A percentile compares a stretch with the other conserved stretches of the same genome.
These are phyloP conservation scores for Lysiphlebus fabarum DNA, from an alignment of 1,140 invertebrate genomes.

Conservation along the genomic window DNA sequence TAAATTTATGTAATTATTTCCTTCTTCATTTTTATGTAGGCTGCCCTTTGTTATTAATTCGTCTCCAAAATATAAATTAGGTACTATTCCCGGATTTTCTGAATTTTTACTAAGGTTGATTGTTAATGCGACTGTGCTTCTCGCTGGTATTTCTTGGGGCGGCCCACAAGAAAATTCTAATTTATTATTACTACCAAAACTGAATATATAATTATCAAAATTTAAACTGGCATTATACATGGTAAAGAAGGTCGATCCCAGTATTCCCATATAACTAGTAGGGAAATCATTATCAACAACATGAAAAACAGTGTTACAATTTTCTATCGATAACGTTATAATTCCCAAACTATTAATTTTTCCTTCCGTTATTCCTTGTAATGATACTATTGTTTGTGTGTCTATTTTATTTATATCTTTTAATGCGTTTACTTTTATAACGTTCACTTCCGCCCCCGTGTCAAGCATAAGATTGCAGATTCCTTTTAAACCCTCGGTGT, in stretches of 20 bases:
- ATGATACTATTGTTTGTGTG: neutral
- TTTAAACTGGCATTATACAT: neutral
- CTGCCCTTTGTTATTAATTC: neutral
- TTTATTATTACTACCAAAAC: neutral
- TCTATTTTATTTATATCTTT: neutral
- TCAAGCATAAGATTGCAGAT: too few relatives aligned
- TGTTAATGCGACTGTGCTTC: neutral
- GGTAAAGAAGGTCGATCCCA: neutral
- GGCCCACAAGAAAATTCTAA: neutral
- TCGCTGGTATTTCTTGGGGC: neutral
- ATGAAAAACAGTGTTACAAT: neutral
- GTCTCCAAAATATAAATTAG: neutral
- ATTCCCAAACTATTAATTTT: neutral
- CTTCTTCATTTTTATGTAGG: neutral
- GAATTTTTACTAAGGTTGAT: constrained; percentile 4
- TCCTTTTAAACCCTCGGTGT: too few relatives aligned
- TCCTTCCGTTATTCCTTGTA: neutral
- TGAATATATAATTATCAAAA: neutral
- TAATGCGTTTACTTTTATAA: neutral
- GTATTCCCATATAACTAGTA: neutral
- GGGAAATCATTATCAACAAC: neutral
- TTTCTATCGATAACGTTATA: neutral
- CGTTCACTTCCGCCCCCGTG: neutral
- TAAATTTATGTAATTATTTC: neutral
- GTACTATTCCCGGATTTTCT: neutral